Evolutionary conservation across 2,113 vertebrate species (phyloP).

Genomic region (Menidia beryllina): DNA sequence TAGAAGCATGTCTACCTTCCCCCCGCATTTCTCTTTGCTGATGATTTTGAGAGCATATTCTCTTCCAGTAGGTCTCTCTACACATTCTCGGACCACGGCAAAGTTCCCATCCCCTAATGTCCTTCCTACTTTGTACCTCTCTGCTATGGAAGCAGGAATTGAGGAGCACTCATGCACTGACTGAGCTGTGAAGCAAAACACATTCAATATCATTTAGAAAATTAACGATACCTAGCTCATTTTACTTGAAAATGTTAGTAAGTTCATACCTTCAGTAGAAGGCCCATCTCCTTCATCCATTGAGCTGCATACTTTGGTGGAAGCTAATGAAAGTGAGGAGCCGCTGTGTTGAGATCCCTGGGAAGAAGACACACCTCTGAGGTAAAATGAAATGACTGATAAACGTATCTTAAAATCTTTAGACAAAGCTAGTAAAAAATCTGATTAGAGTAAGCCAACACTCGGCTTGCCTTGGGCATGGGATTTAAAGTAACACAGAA

Average conservation of each 20-base stretch:
- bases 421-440: conserved; percentile 29
- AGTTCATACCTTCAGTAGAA: conserved; percentile 90
- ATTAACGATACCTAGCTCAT: too few species aligned
- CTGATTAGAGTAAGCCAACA: conserved; percentile 28
- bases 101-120: conserved; percentile 98
- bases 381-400: conserved; percentile 5
- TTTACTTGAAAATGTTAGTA: too few species aligned
- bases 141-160: conserved; percentile 92
- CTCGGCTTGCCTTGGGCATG: neutral
- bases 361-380: conserved; percentile 53
- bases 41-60: conserved; percentile 99
- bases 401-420: conserved; percentile 14
- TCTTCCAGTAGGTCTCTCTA: conserved; percentile 95
- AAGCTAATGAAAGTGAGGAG: conserved; percentile 95
- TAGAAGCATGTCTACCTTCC: conserved; percentile 87
- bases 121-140: conserved; percentile 95
- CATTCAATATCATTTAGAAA: too few species aligned
- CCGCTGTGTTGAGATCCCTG: conserved; percentile 96
- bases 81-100: conserved; percentile 96
- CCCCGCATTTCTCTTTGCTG: conserved; percentile 96
- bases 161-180: conserved; percentile 88
- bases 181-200: conserved; percentile 81
- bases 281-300: conserved; percentile 95
- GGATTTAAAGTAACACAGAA: conserved; percentile 21
- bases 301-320: conserved; percentile 97